A percentile compares a stretch with the other conserved stretches of the same genome.
Conservation (phyloP, 2,113 vertebrate genomes). For the Menura novaehollandiae region DNA sequence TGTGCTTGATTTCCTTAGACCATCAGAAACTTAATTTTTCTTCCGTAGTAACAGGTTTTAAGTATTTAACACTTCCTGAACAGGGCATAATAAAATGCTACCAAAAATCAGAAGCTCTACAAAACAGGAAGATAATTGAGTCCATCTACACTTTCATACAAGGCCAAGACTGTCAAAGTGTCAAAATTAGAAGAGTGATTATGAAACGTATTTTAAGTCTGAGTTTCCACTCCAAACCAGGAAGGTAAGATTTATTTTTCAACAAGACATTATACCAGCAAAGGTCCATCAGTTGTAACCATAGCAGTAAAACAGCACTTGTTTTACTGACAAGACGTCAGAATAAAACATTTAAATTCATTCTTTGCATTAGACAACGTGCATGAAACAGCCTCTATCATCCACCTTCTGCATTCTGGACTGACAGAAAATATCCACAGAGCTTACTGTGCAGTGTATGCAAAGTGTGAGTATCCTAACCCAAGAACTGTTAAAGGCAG, state of each 20-base stretch:
- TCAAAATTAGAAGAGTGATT: not conserved
- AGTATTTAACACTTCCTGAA: not conserved
- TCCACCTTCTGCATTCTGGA: not conserved
- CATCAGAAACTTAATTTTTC: not conserved
- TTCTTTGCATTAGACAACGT: fast-evolving
- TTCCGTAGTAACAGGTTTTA: not conserved
- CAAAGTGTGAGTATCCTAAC: not conserved
- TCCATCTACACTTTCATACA: not conserved
- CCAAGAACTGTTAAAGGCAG: not conserved
- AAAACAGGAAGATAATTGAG: not conserved
- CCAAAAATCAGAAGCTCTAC: not conserved
- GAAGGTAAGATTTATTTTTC: not conserved
- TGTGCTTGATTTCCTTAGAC: not conserved
- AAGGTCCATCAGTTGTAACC: not conserved
- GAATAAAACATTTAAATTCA: not conserved
- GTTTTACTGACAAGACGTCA: not conserved
- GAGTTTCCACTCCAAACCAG: not conserved
- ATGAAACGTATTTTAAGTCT: not conserved
- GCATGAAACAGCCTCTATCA: not conserved
- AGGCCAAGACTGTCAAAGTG: not conserved
- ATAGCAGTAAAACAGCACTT: not conserved
- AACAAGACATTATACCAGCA: not conserved
- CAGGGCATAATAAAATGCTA: not conserved
- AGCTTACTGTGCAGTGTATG: not conserved
- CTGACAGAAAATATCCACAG: not conserved